Percentiles rank a stretch among this genome's conserved stretches.
Evolutionary conservation across 2,113 vertebrate genomes (phyloP).

Genomic region (Corydoras maculifer): DNA sequence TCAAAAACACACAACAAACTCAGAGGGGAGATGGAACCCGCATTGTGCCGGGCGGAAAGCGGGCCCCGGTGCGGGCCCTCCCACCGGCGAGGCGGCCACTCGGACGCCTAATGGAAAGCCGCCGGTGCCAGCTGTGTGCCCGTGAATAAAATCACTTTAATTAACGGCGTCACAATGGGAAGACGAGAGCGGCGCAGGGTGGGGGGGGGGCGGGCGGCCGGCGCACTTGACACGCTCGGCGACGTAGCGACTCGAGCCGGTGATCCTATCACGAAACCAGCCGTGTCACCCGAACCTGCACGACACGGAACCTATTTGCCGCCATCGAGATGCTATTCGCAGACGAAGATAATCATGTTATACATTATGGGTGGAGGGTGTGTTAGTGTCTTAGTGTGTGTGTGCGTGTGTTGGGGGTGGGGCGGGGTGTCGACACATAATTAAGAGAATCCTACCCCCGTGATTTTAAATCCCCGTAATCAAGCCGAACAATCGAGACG

Average conservation of each 20-base stretch:
- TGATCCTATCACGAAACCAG: conserved; percentile 35
- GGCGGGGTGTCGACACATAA: no score
- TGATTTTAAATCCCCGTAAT: no score
- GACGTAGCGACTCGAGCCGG: conserved; percentile 55
- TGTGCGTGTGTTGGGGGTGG: no score
- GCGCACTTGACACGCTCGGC: conserved; percentile 51
- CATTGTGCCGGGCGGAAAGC: conserved; percentile 69
- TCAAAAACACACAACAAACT: conserved; percentile 79
- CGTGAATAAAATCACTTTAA: conserved; percentile 80
- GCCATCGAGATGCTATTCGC: conserved; percentile 24
- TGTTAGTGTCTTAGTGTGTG: no score
- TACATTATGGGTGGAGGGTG: no score
- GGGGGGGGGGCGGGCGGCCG: conserved; percentile 60
- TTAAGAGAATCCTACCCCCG: no score
- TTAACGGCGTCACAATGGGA: conserved; percentile 76
- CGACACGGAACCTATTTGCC: no score
- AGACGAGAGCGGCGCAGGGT: conserved; percentile 60
- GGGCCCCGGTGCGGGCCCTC: conserved; percentile 67
- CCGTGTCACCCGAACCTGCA: no score
- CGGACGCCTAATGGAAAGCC: conserved; percentile 74
- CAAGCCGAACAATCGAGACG: no score
- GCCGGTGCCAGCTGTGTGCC: conserved; percentile 74
- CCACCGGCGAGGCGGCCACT: conserved; percentile 68
- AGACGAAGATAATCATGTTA: conserved; percentile 8
- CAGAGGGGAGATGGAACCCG: conserved; percentile 75